Evolutionary conservation across 2,797 vertebrate species (phyloP), one percentile per base, ranked within the genome.

Genomic region (Lacerta viridis): DNA sequence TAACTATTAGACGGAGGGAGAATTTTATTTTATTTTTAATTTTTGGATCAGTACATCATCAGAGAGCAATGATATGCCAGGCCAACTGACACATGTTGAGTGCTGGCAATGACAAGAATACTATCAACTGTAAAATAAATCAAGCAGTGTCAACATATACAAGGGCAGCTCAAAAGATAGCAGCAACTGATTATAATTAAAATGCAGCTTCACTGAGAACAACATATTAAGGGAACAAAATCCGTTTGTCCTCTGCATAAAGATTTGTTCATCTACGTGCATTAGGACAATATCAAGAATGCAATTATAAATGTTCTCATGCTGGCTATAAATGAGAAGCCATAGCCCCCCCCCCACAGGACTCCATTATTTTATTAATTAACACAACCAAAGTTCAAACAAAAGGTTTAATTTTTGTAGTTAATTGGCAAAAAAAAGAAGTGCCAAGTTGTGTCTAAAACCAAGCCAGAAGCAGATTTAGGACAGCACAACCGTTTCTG

Each of bases 321-420:
- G 46, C 85, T 93, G 89, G 83, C 86, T 91, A 64, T 95, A 94
- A 86, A 33, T 15, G 75, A 85, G 39, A 43, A 93, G 69, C 84
- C 89, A 89, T 87, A 84, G 55, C 20, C 93, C 86, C 92, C 93
- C 86, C 92, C 84, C 91, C 87, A 89, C 25, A 80, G 23, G 5
- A 5, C 29, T 93, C 83, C 83, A 11, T 90, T 96, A 69, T 91
- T 96, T 90, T 96, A 69, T 90, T 96, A 95, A 95, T 91, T 94
- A 93, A 94, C 94, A 59, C 41, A 85, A 91, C 75, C 33, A 69
- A 33, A 85, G n/a, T 89, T 93, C 84, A 88, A 93, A 95, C 68
- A 85, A 90, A 71, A 85, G 20, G 5, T 79, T 85, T 94, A 92
- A 90, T 83, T 92, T 7, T 68, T 93, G 91, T 84, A 91, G 87